Conservation (phyloP, 2,113 vertebrate genomes). For the Etheostoma cragini region DNA sequence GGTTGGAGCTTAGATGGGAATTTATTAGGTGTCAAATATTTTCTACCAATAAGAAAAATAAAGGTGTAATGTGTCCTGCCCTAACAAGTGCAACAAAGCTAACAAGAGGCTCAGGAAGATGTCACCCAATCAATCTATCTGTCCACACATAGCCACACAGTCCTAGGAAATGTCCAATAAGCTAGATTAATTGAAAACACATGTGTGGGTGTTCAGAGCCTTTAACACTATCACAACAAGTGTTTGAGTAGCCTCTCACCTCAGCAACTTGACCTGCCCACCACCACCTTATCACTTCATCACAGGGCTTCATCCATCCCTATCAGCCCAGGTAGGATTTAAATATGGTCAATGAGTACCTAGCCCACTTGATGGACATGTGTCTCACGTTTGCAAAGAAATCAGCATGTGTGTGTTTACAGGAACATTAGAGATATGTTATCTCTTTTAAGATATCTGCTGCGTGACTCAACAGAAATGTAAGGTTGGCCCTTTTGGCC, state of each 20-base stretch:
- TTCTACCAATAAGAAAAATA: no score
- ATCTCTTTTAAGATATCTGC: slow-evolving; percentile 10
- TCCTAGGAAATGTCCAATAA: no score
- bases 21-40: no score
- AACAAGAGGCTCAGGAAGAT: no score
- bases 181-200: no score
- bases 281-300: background rate
- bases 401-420: background rate
- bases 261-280: background rate
- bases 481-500: background rate
- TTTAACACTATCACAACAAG: background rate
- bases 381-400: slow-evolving; percentile 18
- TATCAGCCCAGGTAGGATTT: slow-evolving; percentile 4
- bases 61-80: no score
- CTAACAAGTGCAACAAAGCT: no score
- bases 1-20: no score
- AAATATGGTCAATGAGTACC: slow-evolving; percentile 37
- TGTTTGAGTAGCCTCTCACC: background rate
- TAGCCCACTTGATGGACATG: background rate
- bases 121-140: no score
- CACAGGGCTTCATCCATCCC: background rate
- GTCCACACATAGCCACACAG: no score
- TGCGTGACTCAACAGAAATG: background rate
- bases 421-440: background rate
- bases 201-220: no score